Conservation (phyloP, 2,888 invertebrate genomes). For the Erebia ligea region DNA sequence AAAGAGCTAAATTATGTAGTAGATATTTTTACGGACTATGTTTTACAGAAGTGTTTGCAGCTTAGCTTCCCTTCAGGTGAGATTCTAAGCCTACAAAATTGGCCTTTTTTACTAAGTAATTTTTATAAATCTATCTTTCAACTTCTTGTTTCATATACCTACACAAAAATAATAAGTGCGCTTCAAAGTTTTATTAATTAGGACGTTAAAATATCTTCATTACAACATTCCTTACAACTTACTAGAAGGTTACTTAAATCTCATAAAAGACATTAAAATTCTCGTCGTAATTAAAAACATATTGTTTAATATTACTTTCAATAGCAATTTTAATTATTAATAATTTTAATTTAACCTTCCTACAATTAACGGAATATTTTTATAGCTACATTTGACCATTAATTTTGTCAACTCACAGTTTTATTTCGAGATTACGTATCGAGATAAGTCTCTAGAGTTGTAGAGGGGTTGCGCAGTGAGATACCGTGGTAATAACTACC, state of each 20-base stretch:
- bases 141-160: no score
- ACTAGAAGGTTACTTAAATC: background rate
- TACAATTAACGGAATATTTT: conserved; percentile 21
- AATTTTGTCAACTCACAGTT: conserved; percentile 26
- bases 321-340: background rate
- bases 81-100: no score
- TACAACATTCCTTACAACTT: background rate
- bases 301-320: background rate
- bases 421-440: conserved; percentile 24
- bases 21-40: no score
- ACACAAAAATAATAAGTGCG: no score
- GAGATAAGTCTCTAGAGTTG: conserved; percentile 20
- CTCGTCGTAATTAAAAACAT: background rate
- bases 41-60: no score
- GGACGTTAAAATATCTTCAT: background rate
- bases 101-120: no score
- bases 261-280: background rate
- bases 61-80: no score
- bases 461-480: conserved; percentile 24
- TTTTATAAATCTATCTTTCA: no score
- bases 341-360: background rate
- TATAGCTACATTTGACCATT: conserved; percentile 16
- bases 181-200: background rate
- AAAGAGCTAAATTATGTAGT: no score
- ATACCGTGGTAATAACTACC: conserved; percentile 22